These are phyloP conservation scores for Nysson spinosus DNA, from an alignment of 2,888 invertebrate species.

Conservation along the genomic window DNA sequence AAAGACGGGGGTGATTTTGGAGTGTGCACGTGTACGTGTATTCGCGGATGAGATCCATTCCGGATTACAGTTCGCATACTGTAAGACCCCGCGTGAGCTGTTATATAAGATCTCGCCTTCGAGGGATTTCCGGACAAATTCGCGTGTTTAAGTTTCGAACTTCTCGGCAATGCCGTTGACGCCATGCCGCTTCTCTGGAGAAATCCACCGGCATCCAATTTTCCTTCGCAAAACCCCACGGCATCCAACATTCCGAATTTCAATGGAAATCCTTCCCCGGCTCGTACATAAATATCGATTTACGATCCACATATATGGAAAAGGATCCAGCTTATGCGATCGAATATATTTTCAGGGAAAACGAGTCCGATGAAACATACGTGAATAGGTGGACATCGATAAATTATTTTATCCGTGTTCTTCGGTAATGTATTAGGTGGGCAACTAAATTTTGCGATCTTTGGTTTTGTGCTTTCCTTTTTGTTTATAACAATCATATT, in stretches of 20 bases:
- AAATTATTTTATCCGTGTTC: no score
- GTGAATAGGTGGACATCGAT: no score
- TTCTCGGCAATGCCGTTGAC: constrained; percentile 17
- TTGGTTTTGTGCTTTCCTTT: no score
- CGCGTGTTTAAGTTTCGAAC: constrained; percentile 44
- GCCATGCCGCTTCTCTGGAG: background rate
- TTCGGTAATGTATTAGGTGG: no score
- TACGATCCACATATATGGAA: background rate
- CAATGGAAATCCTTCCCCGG: constrained; percentile 1
- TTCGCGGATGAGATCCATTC: constrained; percentile 9
- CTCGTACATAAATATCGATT: constrained; percentile 2
- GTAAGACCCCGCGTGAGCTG: constrained; percentile 16
- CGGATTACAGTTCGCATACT: constrained; percentile 23
- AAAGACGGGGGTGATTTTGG: background rate
- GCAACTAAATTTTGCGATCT: no score
- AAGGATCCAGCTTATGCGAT: background rate
- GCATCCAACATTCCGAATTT: background rate
- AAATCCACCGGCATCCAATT: constrained; percentile 12
- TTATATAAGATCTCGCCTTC: constrained; percentile 25
- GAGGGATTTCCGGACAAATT: constrained; percentile 40
- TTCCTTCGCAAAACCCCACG: constrained; percentile 2
- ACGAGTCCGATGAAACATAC: no score
- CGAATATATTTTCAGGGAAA: no score
- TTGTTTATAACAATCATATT: no score
- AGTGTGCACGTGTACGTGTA: background rate